Evolutionary conservation across 2,797 vertebrate species (phyloP).

Genomic region (Cyclopterus lumpus): DNA sequence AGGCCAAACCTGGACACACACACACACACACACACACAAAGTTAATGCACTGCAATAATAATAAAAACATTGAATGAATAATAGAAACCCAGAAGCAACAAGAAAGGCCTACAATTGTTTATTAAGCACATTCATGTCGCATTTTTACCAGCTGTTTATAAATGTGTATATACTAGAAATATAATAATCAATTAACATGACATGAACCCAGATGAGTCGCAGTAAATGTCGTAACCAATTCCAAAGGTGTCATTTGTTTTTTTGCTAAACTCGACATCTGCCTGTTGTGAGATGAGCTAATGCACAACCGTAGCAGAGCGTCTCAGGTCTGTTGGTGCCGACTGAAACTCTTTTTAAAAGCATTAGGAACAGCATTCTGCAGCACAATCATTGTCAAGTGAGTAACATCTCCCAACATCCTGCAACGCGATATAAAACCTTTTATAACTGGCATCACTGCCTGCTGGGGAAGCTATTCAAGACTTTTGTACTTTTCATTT

Average conservation of each 20-base stretch:
- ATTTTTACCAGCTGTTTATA: not conserved
- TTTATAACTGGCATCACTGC: not conserved
- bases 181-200: not conserved
- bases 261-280: not conserved
- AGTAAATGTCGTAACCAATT: not conserved
- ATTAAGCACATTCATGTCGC: not conserved
- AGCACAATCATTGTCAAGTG: too few species aligned
- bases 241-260: not conserved
- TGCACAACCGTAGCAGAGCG: not conserved
- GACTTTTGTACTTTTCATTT: not conserved
- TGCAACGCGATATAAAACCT: not conserved
- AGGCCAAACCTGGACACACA: slow-evolving; percentile 66
- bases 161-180: not conserved
- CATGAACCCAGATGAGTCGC: not conserved
- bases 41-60: not conserved
- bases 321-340: not conserved
- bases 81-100: not conserved
- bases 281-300: not conserved
- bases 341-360: not conserved
- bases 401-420: not conserved
- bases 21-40: slow-evolving; percentile 14
- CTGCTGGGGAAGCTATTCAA: not conserved
- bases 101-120: not conserved
- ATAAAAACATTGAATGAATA: not conserved
- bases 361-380: too few species aligned